These are phyloP conservation scores for Riparia riparia DNA, from an alignment of 2,113 vertebrate species.

Conservation along the genomic window DNA sequence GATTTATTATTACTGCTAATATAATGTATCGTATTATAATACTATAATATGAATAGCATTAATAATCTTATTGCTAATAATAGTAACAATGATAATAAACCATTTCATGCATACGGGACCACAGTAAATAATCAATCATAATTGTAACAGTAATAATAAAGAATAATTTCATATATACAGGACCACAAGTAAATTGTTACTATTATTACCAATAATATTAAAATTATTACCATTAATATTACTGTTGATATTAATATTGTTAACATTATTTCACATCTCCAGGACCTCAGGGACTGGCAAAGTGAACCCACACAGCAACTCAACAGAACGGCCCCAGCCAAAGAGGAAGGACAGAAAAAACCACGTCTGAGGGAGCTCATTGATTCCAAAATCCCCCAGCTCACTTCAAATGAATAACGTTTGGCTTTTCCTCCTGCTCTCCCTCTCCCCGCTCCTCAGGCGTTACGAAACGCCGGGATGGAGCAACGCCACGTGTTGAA, in stretches of 20 bases:
- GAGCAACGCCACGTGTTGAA: background rate
- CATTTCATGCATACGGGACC: background rate
- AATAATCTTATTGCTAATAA: too few species aligned
- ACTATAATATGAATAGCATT: too few species aligned
- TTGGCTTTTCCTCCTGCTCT: background rate
- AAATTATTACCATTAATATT: too few species aligned
- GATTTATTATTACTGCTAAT: too few species aligned
- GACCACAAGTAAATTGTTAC: too few species aligned
- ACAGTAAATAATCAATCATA: background rate
- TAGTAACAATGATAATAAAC: too few species aligned
- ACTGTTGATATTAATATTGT: too few species aligned
- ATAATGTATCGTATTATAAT: too few species aligned
- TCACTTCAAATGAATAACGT: background rate
- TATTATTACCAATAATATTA: too few species aligned
- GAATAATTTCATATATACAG: background rate
- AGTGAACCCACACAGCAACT: background rate
- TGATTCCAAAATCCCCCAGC: background rate
- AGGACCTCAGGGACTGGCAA: background rate
- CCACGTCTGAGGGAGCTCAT: background rate
- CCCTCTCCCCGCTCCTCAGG: background rate
- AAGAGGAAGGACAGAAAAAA: background rate
- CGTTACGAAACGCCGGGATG: background rate
- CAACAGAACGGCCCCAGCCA: fast-evolving
- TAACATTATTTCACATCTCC: too few species aligned
- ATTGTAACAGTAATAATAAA: too few species aligned